Percentiles rank a stretch among this genome's conserved stretches.
These are phyloP conservation scores for Fragum fragum DNA, from an alignment of 2,888 invertebrate species.

Conservation along the genomic window DNA sequence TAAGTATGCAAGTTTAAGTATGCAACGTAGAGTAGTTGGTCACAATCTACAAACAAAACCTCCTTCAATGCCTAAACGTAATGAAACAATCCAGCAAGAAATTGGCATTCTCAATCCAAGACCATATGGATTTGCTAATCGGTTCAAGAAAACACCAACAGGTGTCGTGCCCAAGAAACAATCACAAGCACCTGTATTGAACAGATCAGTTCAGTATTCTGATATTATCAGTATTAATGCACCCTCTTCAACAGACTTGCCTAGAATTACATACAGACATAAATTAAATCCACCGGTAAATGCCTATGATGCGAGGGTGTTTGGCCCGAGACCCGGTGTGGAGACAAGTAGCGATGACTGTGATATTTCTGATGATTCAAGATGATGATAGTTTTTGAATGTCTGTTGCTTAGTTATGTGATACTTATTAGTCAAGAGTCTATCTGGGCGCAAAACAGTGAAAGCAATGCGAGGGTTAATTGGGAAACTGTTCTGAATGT, in stretches of 20 bases:
- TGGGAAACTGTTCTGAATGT: too few species aligned
- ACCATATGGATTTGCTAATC: slow-evolving; percentile 67
- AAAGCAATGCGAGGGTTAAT: too few species aligned
- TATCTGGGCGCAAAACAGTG: too few species aligned
- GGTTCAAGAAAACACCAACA: slow-evolving; percentile 41
- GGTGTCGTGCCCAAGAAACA: slow-evolving; percentile 57
- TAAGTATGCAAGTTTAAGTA: slow-evolving; percentile 54
- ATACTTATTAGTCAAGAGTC: too few species aligned
- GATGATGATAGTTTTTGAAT: slow-evolving; percentile 33
- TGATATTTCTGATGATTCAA: slow-evolving; percentile 17
- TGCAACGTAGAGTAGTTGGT: slow-evolving; percentile 29
- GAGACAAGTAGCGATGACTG: slow-evolving; percentile 37
- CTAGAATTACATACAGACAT: slow-evolving; percentile 68
- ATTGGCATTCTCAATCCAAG: slow-evolving; percentile 62
- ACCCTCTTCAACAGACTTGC: slow-evolving; percentile 69
- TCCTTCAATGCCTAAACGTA: slow-evolving; percentile 34
- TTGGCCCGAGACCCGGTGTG: slow-evolving; percentile 35
- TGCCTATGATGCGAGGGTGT: slow-evolving; percentile 64
- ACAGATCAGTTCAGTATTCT: slow-evolving; percentile 49
- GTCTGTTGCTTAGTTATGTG: too few species aligned
- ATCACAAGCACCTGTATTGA: slow-evolving; percentile 51
- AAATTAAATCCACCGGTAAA: slow-evolving; percentile 46
- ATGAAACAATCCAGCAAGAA: slow-evolving; percentile 28
- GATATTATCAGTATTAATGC: slow-evolving; percentile 39
- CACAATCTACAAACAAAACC: slow-evolving; percentile 28